phyloP scores from a whole-genome alignment of 1,140 invertebrate species.

The Calliphora vicina region DNA sequence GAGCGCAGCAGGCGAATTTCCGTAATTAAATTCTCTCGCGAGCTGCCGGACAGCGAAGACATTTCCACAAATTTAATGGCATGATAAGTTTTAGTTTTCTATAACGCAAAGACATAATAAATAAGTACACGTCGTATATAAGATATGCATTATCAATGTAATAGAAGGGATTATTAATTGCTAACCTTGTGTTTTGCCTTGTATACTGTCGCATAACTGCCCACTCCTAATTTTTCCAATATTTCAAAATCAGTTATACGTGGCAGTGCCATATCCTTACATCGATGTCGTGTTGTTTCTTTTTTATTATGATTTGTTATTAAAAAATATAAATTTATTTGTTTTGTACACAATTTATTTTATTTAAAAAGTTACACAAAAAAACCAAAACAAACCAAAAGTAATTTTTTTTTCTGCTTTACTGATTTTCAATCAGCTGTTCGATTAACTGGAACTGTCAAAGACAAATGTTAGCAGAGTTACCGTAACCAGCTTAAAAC shows the following conservation, averaged over 20 bases:
- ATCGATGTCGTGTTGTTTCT: not conserved
- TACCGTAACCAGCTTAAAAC: not conserved
- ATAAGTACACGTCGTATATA: not conserved
- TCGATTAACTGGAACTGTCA: not conserved
- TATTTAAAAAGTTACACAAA: not conserved
- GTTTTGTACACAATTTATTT: not conserved
- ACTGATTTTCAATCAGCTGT: not conserved
- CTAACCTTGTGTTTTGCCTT: constrained; percentile 83
- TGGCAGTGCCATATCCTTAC: constrained; percentile 63
- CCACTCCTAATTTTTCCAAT: constrained; percentile 81
- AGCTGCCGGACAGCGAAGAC: constrained; percentile 74
- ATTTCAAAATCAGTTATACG: constrained; percentile 74
- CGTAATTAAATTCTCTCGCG: constrained; percentile 82
- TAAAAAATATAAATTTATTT: not conserved
- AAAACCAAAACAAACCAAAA: constrained; percentile 21
- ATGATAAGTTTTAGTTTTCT: constrained; percentile 55
- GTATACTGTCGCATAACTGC: constrained; percentile 88
- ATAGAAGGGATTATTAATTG: not conserved
- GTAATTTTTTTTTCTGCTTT: not conserved
- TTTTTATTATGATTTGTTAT: not conserved
- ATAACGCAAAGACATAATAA: constrained; percentile 38
- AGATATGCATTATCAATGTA: not conserved
- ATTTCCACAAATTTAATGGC: constrained; percentile 84
- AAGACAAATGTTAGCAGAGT: not conserved
- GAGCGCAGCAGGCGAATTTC: constrained; percentile 87